A percentile compares a stretch with the other conserved stretches of the same genome.
These are phyloP conservation scores for Nebria brevicollis DNA, from an alignment of 2,888 invertebrate species.

Conservation along the genomic window DNA sequence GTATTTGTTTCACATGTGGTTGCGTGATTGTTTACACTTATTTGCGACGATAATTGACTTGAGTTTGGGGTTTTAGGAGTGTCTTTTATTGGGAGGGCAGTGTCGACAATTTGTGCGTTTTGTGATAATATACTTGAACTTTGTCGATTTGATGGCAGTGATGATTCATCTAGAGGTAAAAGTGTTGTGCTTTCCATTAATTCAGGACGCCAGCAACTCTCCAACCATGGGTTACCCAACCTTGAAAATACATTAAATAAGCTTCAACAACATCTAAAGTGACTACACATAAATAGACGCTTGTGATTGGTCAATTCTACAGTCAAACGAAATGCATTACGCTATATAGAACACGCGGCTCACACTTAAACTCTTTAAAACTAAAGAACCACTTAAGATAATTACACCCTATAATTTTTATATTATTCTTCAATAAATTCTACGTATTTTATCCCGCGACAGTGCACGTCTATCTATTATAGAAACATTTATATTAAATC, in stretches of 20 bases:
- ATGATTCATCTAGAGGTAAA: slow-evolving; percentile 55
- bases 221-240: slow-evolving; percentile 66
- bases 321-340: no score
- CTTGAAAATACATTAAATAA: slow-evolving; percentile 54
- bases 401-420: no score
- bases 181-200: slow-evolving; percentile 65
- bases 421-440: no score
- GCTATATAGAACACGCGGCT: no score
- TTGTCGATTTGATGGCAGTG: slow-evolving; percentile 9
- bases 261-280: no score
- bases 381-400: no score
- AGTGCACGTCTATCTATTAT: no score
- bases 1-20: not conserved
- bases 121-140: not conserved
- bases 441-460: no score
- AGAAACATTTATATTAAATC: no score
- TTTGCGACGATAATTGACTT: slow-evolving; percentile 40
- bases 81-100: slow-evolving; percentile 38
- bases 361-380: no score
- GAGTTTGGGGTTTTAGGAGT: slow-evolving; percentile 50
- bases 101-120: slow-evolving; percentile 26
- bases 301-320: no score
- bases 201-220: slow-evolving; percentile 65
- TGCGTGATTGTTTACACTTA: slow-evolving; percentile 18
- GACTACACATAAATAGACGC: no score